Evolutionary conservation across 2,888 invertebrate species (phyloP), one percentile per base, ranked within the genome.

Genomic region (Dysmachus trigonus): DNA sequence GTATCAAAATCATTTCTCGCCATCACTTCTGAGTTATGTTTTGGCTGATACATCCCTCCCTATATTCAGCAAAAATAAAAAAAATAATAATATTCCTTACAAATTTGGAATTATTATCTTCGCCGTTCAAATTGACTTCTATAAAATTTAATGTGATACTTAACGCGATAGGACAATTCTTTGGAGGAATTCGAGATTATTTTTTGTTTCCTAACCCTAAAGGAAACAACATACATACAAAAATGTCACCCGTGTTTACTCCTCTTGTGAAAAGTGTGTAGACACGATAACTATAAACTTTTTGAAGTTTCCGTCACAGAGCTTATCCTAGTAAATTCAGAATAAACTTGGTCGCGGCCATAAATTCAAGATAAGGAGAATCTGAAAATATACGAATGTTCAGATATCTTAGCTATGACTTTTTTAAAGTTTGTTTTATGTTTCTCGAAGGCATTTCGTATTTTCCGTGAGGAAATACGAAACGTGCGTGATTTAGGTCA

Each of bases 281-380:
- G 62, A 62, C 62, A 62, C 62, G 62, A 62, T 33, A 76, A 38
- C 76, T 76, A 76, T 76, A 33, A 76, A 76, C 76, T 18, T 76
- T 74, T 73, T 33, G 76, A 22, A 76, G 22, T 76, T n/a, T 76
- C 38, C 38, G 22, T 76, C 73, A 31, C 33, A 73, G 33, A 33
- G 76, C 38, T 76, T 35, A 76, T 76, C 10, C 76, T 76, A 18
- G 62, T 62, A 62, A 62, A 62, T 38, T 38, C 41, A 38, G 22
- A 76, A 73, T 73, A 33, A 73, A 76, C 79, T 51, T 79, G 15
- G 47, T 41, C 51, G 51, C 47, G 41, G 18, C 79, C 79, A 79
- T 79, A 79, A 79, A 47, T 51, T 79, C 31, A 27, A 51, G 79
- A 79, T 79, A 79, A 79, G 79, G 22, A 51, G 53, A 79, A 79